Base-by-base conservation (phyloP, 2,888 invertebrate genomes). In the Hydroisotoma schaefferi region DNA sequence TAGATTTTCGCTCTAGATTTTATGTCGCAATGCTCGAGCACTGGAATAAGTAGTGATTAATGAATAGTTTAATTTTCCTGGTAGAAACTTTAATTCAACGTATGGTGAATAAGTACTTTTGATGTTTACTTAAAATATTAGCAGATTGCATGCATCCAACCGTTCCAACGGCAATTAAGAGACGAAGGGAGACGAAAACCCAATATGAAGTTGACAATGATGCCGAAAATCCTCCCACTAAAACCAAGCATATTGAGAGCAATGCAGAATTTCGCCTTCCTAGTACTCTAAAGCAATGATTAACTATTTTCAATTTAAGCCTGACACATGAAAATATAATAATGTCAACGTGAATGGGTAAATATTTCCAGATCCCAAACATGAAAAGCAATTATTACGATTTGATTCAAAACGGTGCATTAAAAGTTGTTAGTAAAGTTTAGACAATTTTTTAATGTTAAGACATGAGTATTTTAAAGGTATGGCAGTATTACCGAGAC, bases 1-100 rank as follows among this genome's bases (percentile, higher is more conserved):
- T 49, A 70, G 48, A 70, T 15, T n/a, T 53, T 48, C 2, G 64
- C 65, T 33, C 70, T 57, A 38, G 55, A 57, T 26, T 53, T 47
- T 4, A 61, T 61, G 49, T 70, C 70, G 6, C 63, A 67, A 49
- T 66, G 65, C 52, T 70, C 70, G 38, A 66, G 54, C 55, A 70
- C 70, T 71, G n/a, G 12, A 59, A 54, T 53, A 12, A 58, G n/a
- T 4, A 49, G 22, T 10, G 8, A 33, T 15, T 8, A 25, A 23
- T 47, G 8, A 47, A 47, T 8, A 49, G 4, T 15, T 26, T 15
- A 20, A 43, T 43, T n/a, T n/a, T n/a, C n/a, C n/a, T n/a, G n/a
- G n/a, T n/a, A n/a, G n/a, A n/a, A n/a, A n/a, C n/a, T n/a, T n/a
- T 20, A 43, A 10, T n/a, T 43, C 6, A 15, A 43, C 6, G 18